phyloP scores from a whole-genome alignment of 2,113 vertebrate species.

The Pyxicephalus adspersus region DNA sequence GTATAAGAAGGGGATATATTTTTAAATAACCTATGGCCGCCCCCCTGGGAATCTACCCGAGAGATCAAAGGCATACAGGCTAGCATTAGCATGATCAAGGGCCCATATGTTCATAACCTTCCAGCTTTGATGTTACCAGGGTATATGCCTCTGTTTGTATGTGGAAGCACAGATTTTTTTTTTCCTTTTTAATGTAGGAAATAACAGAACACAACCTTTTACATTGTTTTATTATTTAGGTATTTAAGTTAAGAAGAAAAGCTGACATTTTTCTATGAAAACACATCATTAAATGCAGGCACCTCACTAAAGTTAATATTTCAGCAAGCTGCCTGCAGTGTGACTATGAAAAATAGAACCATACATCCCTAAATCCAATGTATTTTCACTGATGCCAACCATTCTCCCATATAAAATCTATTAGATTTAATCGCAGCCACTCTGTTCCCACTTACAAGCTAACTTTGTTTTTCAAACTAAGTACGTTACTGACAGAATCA shows the following conservation, averaged over 20 bases:
- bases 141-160: no score
- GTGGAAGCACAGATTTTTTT: no score
- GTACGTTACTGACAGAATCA: constrained; percentile 52
- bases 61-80: no score
- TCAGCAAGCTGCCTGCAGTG: background rate
- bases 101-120: no score
- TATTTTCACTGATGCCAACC: constrained; percentile 31
- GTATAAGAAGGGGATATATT: no score
- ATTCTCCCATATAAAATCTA: constrained; percentile 50
- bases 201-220: no score
- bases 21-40: no score
- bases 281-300: constrained; percentile 27
- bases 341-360: constrained; percentile 39
- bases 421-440: constrained; percentile 50
- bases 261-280: constrained; percentile 4
- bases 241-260: background rate
- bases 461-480: constrained; percentile 53
- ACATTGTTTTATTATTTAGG: background rate
- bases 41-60: no score
- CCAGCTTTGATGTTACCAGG: no score
- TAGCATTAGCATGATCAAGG: no score
- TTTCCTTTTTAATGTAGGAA: no score
- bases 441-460: constrained; percentile 30
- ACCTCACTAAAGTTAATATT: constrained; percentile 19
- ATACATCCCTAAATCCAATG: constrained; percentile 30